phyloP scores from a whole-genome alignment of 2,113 vertebrate species.

The Sebastes fasciatus region DNA sequence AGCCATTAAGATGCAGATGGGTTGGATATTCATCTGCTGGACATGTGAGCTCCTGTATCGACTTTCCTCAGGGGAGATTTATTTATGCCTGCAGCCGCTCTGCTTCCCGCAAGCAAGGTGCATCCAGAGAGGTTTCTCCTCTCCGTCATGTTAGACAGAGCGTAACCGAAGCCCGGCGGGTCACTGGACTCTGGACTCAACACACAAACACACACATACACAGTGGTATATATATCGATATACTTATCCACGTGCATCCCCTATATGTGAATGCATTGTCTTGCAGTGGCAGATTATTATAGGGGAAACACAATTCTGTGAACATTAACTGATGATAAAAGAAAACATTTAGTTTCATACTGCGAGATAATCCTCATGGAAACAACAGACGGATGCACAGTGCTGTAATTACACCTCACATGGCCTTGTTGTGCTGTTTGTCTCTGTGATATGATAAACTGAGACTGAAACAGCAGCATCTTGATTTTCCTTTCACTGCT shows the following conservation, averaged over 20 bases:
- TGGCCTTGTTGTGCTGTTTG: slow-evolving; percentile 3
- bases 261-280: neutral
- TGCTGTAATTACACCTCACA: neutral
- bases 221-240: no score
- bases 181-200: slow-evolving; percentile 35
- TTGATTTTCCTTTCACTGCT: neutral
- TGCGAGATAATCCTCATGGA: neutral
- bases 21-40: slow-evolving; percentile 72
- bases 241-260: neutral
- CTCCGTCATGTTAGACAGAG: slow-evolving; percentile 50
- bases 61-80: slow-evolving; percentile 79
- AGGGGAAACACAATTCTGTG: no score
- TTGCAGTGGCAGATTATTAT: neutral
- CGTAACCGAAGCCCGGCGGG: slow-evolving; percentile 56
- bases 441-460: slow-evolving; percentile 1
- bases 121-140: slow-evolving; percentile 60
- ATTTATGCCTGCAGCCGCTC: slow-evolving; percentile 74
- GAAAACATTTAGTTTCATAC: no score
- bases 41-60: slow-evolving; percentile 80
- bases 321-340: no score
- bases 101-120: slow-evolving; percentile 79
- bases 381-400: neutral
- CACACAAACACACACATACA: neutral
- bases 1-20: slow-evolving; percentile 67
- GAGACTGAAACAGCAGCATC: neutral